Conservation (phyloP, 2,888 invertebrate species). For the Xanthia icteritia region DNA sequence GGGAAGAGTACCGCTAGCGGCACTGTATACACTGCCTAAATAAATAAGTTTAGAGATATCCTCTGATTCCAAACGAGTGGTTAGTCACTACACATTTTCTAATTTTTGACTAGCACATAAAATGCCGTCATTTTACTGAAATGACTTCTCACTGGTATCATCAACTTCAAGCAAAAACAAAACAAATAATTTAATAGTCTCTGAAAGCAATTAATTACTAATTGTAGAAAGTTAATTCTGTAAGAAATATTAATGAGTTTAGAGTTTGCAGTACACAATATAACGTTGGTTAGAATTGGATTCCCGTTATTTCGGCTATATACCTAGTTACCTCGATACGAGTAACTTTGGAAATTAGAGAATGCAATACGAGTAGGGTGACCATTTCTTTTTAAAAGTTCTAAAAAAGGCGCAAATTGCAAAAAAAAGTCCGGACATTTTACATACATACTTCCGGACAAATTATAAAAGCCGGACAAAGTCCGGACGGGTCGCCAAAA, state of each 20-base stretch:
- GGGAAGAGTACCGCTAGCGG: too few species aligned
- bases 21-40: too few species aligned
- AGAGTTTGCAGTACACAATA: conserved; percentile 7
- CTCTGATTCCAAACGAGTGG: neutral
- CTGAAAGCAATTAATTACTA: conserved; percentile 28
- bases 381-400: too few species aligned
- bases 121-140: neutral
- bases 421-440: too few species aligned
- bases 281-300: conserved; percentile 23
- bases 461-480: too few species aligned
- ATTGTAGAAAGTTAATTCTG: conserved; percentile 44
- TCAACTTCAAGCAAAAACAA: conserved; percentile 11
- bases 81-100: neutral
- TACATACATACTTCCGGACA: too few species aligned
- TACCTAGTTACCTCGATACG: conserved; percentile 49
- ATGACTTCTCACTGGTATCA: neutral
- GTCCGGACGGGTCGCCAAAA: too few species aligned
- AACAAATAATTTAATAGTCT: conserved; percentile 21
- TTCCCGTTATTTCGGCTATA: conserved; percentile 41
- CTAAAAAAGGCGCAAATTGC: too few species aligned
- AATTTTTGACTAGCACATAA: neutral
- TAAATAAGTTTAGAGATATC: neutral
- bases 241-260: conserved; percentile 21
- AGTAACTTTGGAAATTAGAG: conserved; percentile 7
- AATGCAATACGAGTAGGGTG: neutral